A percentile compares a stretch with the other conserved stretches of the same genome.
Evolutionary conservation across 2,888 invertebrate species (phyloP).

Genomic region (Litoditis marina): DNA sequence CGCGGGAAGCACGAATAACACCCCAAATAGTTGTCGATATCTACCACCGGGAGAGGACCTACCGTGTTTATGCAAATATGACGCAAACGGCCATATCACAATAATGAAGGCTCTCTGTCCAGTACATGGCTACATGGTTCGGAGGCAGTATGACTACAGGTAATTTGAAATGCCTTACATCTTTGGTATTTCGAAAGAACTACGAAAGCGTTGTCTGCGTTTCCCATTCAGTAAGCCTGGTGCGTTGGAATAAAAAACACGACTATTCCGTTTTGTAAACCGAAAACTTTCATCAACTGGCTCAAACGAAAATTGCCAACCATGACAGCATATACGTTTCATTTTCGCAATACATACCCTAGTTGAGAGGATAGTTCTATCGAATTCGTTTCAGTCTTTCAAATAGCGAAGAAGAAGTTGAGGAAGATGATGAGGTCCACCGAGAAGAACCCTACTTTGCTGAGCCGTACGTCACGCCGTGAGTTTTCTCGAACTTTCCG

Average conservation of each 20-base stretch:
- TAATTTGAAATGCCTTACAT: neutral
- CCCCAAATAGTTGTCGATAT: constrained; percentile 43
- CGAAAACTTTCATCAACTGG: no score
- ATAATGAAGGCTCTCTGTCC: constrained; percentile 57
- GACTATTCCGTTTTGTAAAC: no score
- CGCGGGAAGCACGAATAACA: constrained; percentile 29
- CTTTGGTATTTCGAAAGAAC: no score
- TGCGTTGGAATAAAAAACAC: no score
- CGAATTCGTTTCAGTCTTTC: constrained; percentile 35
- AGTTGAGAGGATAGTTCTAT: no score
- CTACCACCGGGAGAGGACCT: constrained; percentile 57
- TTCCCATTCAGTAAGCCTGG: no score
- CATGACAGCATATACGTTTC: no score
- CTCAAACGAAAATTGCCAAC: no score
- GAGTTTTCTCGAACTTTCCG: constrained; percentile 14
- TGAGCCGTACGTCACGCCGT: constrained; percentile 30
- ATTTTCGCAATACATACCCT: no score
- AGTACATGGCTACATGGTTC: constrained; percentile 59
- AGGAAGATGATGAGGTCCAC: constrained; percentile 39
- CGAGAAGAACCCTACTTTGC: constrained; percentile 43
- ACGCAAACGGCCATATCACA: constrained; percentile 44
- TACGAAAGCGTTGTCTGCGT: no score
- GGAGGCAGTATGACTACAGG: constrained; percentile 48
- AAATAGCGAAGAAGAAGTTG: constrained; percentile 43
- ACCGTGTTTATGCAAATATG: constrained; percentile 58